These are phyloP conservation scores for Sebastiscus albofasciatus DNA, from an alignment of 2,797 vertebrate genomes.

Conservation along the genomic window DNA sequence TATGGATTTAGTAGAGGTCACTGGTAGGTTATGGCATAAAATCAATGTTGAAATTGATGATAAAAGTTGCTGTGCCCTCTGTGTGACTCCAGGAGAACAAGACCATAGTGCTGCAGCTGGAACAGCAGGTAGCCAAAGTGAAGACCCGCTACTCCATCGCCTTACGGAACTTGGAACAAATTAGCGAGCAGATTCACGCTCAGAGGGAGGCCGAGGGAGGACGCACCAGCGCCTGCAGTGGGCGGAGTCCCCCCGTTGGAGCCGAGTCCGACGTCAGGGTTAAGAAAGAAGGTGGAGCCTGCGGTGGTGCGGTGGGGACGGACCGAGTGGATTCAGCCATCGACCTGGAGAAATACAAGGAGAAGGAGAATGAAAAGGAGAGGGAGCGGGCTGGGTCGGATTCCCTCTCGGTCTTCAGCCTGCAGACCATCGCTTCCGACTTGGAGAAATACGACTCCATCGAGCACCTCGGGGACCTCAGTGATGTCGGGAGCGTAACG, in stretches of 20 bases:
- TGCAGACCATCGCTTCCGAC: constrained; percentile 94
- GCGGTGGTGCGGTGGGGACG: constrained; percentile 50
- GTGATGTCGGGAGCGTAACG: constrained; percentile 82
- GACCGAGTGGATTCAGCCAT: constrained; percentile 72
- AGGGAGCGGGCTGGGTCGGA: constrained; percentile 82
- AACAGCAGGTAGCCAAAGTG: constrained; percentile 87
- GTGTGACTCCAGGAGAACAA: constrained; percentile 89
- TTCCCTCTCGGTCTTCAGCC: constrained; percentile 89
- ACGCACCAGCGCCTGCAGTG: constrained; percentile 51
- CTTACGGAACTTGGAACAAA: constrained; percentile 91
- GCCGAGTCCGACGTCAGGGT: constrained; percentile 80
- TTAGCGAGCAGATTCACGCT: constrained; percentile 95
- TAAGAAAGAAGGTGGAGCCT: constrained; percentile 58
- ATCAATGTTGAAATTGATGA: constrained; percentile 38
- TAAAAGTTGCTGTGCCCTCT: constrained; percentile 22
- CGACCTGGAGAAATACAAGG: constrained; percentile 76
- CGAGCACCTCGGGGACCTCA: constrained; percentile 88
- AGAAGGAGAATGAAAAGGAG: constrained; percentile 66
- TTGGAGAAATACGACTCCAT: constrained; percentile 93
- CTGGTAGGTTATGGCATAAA: constrained; percentile 23
- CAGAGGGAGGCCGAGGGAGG: constrained; percentile 75
- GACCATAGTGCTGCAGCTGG: constrained; percentile 88
- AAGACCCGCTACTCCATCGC: constrained; percentile 92
- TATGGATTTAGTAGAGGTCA: constrained; percentile 30
- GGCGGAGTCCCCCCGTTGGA: constrained; percentile 87